Evolutionary conservation across 2,113 vertebrate species (phyloP), one percentile per base, ranked within the genome.

Genomic region (Laticauda colubrina): DNA sequence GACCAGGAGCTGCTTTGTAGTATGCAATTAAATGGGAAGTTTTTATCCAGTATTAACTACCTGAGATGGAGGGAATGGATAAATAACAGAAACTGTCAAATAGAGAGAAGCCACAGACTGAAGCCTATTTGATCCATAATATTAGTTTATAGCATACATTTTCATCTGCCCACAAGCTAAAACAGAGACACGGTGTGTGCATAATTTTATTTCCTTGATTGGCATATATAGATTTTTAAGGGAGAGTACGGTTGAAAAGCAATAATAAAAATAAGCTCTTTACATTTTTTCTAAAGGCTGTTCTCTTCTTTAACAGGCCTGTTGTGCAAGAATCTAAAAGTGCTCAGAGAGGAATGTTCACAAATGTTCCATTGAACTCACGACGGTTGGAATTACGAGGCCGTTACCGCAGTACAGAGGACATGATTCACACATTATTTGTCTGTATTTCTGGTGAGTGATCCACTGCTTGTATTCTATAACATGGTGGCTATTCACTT

Each of bases 391-490:
- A 97, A 86, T 90, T 97, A 92, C 96, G 97, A 29, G 95, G 97
- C 12, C 95, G 91, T 56, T 98, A 97, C 94, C 94, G 94, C 93
- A 97, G 94, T 96, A 95, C 96, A 90, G 94, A 93, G 75, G 97
- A 97, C 93, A 97, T 98, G 97, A 94, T 98, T 86, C 97, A 98
- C 94, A 96, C 97, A 4, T 97, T 98, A 51, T 98, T 98, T 0
- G 97, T 98, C 90, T 98, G 97, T 93, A 97, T 98, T 90, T 97
- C 98, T 0, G 97, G 98, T 98, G 89, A 96, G 97, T 94, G 87
- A 55, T 1, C 3, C 21, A 53, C 21, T 59, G 23, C 3, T 15
- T 53, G 23, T 26, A 53, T 87, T 24, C 39, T 21, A 10, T 81
- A 81, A 39, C 34, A 23, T 20, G 7, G 20, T 43, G 20, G 7